Evolutionary conservation across 2,888 invertebrate genomes (phyloP).

Genomic region (Dorcus hopei): DNA sequence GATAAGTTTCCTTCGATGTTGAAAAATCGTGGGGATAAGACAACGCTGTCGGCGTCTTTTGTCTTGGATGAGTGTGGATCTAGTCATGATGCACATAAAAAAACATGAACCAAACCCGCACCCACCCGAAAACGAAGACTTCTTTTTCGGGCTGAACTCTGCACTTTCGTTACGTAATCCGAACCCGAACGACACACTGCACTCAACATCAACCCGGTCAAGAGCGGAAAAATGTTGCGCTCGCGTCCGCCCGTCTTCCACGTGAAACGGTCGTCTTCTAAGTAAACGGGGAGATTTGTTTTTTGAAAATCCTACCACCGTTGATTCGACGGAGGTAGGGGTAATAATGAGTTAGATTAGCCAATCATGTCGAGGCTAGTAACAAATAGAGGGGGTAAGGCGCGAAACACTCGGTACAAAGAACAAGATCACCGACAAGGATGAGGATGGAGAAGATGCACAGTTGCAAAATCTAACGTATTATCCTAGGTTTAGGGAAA

Average conservation of each 20-base stretch:
- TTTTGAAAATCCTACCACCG: constrained; percentile 35
- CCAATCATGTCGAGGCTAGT: constrained; percentile 9
- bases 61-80: constrained; percentile 79
- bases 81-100: constrained; percentile 62
- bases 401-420: constrained; percentile 9
- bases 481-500: too few relatives aligned
- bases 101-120: constrained; percentile 74
- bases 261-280: constrained; percentile 12
- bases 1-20: too few relatives aligned
- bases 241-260: constrained; percentile 14
- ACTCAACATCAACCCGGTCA: constrained; percentile 4
- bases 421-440: too few relatives aligned
- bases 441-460: too few relatives aligned
- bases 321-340: constrained; percentile 22
- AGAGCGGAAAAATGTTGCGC: constrained; percentile 6
- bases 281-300: constrained; percentile 32
- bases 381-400: constrained; percentile 9
- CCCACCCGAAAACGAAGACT: constrained; percentile 61
- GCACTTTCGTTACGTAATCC: constrained; percentile 9
- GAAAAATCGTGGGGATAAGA: too few relatives aligned
- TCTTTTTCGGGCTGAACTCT: neutral
- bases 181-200: constrained; percentile 7
- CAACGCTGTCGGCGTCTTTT: constrained; percentile 16
- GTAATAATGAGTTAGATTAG: constrained; percentile 22
- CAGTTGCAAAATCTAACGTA: too few relatives aligned